Evolutionary conservation across 1,140 invertebrate genomes (phyloP), one percentile per base, ranked within the genome.

Genomic region (Phocides pigmalion): DNA sequence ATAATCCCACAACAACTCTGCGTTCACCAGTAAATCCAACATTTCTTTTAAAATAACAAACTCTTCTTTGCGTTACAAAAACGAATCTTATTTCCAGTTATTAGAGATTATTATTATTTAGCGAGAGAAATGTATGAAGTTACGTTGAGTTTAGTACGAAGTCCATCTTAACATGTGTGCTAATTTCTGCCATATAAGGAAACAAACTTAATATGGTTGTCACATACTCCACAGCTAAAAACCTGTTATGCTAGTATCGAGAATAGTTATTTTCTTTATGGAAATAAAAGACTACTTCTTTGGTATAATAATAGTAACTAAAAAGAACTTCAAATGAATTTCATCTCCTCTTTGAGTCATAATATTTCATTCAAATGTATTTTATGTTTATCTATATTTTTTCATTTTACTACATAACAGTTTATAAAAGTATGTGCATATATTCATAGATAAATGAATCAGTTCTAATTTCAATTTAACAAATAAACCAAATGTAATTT

Each of bases 131-230:
- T 14, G 8, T 42, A 25, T 11, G 39, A 32, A 42, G 53, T 58
- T 58, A 32, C 53, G 22, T 58, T 14, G 9, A 11, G 32, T 25
- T 47, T 20, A 12, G 44, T 25, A 42, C 35, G 17, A 44, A 44
- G 20, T 44, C 20, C 39, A 58, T 44, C 39, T 58, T 42, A n/a
- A 44, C 53, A 39, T 42, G 37, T 58, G 53, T 58, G 53, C 53
- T 58, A 58, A 58, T 58, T 58, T 58, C 53, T 58, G 53, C 39
- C 32, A 11, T 28, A 58, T 32, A 58, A 58, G 53, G 53, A 58
- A 58, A 58, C 22, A 39, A 42, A 54, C 41, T 58, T 16, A 44
- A 32, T 41, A 44, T 44, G 53, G 41, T 1, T 44, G 53, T 56
- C 53, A 56, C 20, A 44, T 56, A 32, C 12, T 19, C 20, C 25